phyloP scores from a whole-genome alignment of 1,140 invertebrate genomes.

The Bombus terrestris region DNA sequence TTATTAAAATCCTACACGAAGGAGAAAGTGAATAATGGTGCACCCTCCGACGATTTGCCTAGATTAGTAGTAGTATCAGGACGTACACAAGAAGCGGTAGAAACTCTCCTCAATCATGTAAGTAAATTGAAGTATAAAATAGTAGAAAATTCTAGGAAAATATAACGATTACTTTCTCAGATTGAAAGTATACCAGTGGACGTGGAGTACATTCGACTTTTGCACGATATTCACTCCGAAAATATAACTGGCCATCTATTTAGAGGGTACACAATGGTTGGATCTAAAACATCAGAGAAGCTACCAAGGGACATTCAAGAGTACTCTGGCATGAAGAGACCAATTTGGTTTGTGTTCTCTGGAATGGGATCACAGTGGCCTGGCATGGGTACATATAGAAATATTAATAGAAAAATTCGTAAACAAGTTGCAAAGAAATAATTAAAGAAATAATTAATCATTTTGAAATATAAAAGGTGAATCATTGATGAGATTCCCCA shows the following conservation, averaged over 20 bases:
- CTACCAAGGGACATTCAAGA: slow-evolving; percentile 38
- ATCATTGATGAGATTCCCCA: slow-evolving; percentile 85
- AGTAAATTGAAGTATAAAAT: slow-evolving; percentile 35
- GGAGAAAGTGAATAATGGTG: slow-evolving; percentile 81
- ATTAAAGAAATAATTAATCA: neutral
- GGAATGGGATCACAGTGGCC: slow-evolving; percentile 68
- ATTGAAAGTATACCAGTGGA: slow-evolving; percentile 83
- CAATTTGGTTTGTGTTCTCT: slow-evolving; percentile 65
- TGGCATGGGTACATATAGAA: slow-evolving; percentile 56
- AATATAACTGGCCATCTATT: slow-evolving; percentile 85
- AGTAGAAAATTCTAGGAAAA: too few relatives aligned
- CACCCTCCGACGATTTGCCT: slow-evolving; percentile 83
- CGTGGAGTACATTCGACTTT: slow-evolving; percentile 83
- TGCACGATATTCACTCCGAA: slow-evolving; percentile 82
- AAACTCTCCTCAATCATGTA: slow-evolving; percentile 86
- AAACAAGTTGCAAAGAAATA: neutral
- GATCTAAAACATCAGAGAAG: slow-evolving; percentile 54
- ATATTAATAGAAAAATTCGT: too few relatives aligned
- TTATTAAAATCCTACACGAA: slow-evolving; percentile 85
- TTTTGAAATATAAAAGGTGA: slow-evolving; percentile 82
- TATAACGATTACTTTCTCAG: slow-evolving; percentile 41
- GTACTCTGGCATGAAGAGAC: slow-evolving; percentile 41
- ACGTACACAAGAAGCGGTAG: slow-evolving; percentile 89
- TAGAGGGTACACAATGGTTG: slow-evolving; percentile 84
- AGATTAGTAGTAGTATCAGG: slow-evolving; percentile 86